phyloP scores from a whole-genome alignment of 23 tunicate genomes.

The Styela clava region DNA sequence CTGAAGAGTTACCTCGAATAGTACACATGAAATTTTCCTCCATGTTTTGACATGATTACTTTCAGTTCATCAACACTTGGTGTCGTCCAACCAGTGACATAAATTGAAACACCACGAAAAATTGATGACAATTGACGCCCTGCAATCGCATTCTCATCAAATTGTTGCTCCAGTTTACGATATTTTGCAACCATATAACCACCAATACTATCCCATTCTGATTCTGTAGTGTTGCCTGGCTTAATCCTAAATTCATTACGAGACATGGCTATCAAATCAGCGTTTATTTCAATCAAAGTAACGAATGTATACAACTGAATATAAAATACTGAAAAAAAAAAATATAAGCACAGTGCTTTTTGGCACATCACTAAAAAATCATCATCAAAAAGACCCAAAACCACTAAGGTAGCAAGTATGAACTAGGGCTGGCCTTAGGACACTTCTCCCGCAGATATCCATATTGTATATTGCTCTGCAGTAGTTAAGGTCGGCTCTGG shows the following conservation, averaged over 20 bases:
- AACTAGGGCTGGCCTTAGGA: too few species aligned
- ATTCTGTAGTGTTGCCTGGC: slow-evolving; percentile 35
- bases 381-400: too few species aligned
- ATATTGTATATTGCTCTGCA: too few species aligned
- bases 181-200: slow-evolving; percentile 82
- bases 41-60: slow-evolving; percentile 79
- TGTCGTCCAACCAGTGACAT: slow-evolving; percentile 89
- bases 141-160: slow-evolving; percentile 26
- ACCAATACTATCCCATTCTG: slow-evolving; percentile 62
- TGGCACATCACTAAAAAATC: too few species aligned
- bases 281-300: not conserved
- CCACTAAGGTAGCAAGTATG: too few species aligned
- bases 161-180: slow-evolving; percentile 70
- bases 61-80: slow-evolving; percentile 83
- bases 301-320: too few species aligned
- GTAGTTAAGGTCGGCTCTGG: too few species aligned
- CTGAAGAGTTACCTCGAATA: too few species aligned
- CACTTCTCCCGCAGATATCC: too few species aligned
- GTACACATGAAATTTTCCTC: slow-evolving; percentile 79
- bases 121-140: slow-evolving; percentile 34
- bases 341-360: too few species aligned
- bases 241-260: slow-evolving; percentile 33
- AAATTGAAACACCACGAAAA: slow-evolving; percentile 66
- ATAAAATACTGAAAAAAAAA: too few species aligned
- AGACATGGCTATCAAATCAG: slow-evolving; percentile 31